Evolutionary conservation across 30 jellyfish, hydroid and myxozoan genomes (phyloP), one percentile per base, ranked within the genome.

Genomic region (Cassiopea xamachana): DNA sequence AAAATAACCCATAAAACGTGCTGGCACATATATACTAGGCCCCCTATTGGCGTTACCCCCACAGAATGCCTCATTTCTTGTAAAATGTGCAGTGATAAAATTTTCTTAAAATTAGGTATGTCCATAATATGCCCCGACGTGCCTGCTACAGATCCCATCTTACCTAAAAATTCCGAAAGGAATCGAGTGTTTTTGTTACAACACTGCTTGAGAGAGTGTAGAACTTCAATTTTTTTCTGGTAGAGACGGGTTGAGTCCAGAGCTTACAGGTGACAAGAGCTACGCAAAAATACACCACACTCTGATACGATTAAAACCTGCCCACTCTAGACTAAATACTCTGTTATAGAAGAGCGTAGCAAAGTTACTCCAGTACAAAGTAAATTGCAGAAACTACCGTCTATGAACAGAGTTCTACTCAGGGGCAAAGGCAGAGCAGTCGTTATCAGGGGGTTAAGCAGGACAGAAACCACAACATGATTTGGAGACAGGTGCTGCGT

Each of bases 401-500:
- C 74, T 62, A 14, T 27, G 14, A 8, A 14, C 14, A 4, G 19
- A 6, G 14, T 6, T 62, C 43, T 13, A 62, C 4, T 6, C 10
- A 14, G n/a, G 14, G 80, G 50, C 80, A 39, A 71, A 7, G 1
- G 51, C 19, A 71, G n/a, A 19, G 55, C 51, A 14, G 43, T 4
- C 14, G 74, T 27, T 62, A 39, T 15, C 51, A 16, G 80, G 80
- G 80, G 80, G 80, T n/a, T 7, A 6, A 71, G 59, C 4, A 71
- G 4, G 19, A 39, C 17, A 6, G 80, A 71, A 19, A 44, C 80
- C 80, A 71, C 80, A 71, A 17, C 8, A 1, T 19, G 80, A 6
- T 71, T 43, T 71, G 8, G 80, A 78, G 90, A 71, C 90, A 82
- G 90, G 90, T 82, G 90, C 90, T 55, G 16, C 51, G 90, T 51